Base-by-base conservation (phyloP, 53 echinoderm and acorn worm genomes). In the Crossaster papposus region DNA sequence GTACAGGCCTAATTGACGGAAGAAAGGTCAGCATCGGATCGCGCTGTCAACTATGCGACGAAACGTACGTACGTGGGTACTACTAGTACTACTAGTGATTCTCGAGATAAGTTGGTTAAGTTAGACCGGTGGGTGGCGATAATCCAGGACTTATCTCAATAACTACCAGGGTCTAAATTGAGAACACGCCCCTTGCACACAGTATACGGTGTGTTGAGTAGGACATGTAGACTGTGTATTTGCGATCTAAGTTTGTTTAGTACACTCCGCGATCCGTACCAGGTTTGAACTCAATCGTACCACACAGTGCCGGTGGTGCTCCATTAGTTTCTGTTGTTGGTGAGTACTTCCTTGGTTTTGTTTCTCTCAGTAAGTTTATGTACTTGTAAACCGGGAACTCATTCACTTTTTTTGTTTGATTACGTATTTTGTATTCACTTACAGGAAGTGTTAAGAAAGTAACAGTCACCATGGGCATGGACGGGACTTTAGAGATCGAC, bases 381-480 rank as follows among this genome's bases (percentile, higher is more conserved):
- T 52, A 52, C 22, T 58, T 58, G 58, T 15, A 58, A 44, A 44
- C 44, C 44, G 1, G 58, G 58, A 58, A 58, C 17, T 18, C 2
- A 11, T 11, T 58, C 2, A 58, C 28, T 28, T 5, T 23, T 68
- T 28, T 68, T 26, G 28, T 20, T 85, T 73, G 31, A 0, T 68
- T 26, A 23, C 28, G 68, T 68, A 3, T 17, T 62, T n/a, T n/a
- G n/a, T n/a, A n/a, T 78, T 78, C 36, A 28, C 52, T 64, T 72
- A 53, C 30, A 87, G 87, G 87, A 58, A 77, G 87, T 62, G 87
- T 87, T 29, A 90, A 90, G 78, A 90, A 83, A 65, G 90, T 90
- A 37, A 90, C 90, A 4, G 90, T 90, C 76, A 90, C 90, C 23
- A 90, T 90, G 90, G 90, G 79, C 7, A 90, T 90, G 90, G 90